These are phyloP conservation scores for Sebastes trivittatus DNA, from an alignment of 2,797 vertebrate genomes.

Conservation along the genomic window DNA sequence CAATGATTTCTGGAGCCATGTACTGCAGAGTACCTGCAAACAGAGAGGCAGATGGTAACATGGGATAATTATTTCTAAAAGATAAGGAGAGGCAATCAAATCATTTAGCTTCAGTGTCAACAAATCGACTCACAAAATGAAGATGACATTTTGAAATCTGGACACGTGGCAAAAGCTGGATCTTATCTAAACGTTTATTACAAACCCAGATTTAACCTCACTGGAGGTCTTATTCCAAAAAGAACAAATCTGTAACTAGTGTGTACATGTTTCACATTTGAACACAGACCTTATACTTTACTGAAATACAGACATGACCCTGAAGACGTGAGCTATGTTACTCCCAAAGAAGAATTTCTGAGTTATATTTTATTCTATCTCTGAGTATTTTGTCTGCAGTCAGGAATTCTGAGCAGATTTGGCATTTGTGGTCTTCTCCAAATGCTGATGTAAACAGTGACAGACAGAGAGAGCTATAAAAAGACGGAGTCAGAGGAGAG, in stretches of 20 bases:
- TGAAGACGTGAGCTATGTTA: neutral
- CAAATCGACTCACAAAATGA: neutral
- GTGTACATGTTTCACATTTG: neutral
- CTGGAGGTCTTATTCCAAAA: neutral
- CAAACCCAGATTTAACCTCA: neutral
- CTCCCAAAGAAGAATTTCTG: neutral
- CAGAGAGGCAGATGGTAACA: neutral
- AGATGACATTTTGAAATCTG: neutral
- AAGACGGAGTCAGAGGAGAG: neutral
- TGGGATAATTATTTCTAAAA: too few species aligned
- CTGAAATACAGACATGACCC: neutral
- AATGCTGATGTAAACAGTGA: slow-evolving; percentile 7
- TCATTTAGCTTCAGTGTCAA: neutral
- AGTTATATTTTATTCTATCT: neutral
- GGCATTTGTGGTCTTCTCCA: slow-evolving; percentile 14
- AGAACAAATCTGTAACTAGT: neutral
- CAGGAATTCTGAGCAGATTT: slow-evolving; percentile 20
- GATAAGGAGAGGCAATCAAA: neutral
- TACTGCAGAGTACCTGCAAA: slow-evolving; percentile 90
- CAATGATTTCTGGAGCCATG: slow-evolving; percentile 96
- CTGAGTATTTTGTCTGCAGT: neutral
- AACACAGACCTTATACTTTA: neutral
- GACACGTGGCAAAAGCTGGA: neutral
- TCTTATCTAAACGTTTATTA: neutral
- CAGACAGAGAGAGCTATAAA: slow-evolving; percentile 27